Evolutionary conservation across 92 coral and sea anemone genomes (phyloP).

Genomic region (Isaurus tuberculatus): DNA sequence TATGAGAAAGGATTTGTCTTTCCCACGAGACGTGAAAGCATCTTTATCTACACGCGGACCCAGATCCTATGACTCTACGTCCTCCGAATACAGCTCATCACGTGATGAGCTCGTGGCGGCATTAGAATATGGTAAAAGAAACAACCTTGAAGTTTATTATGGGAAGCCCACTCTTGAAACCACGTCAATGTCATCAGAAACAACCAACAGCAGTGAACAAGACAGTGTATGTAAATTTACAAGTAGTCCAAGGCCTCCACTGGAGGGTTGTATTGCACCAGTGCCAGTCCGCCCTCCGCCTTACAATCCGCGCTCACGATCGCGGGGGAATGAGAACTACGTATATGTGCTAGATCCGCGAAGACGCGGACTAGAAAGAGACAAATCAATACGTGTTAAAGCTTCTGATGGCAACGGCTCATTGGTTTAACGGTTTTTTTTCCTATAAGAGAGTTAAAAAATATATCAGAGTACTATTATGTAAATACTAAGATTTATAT

Average conservation of each 20-base stretch:
- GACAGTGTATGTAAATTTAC: constrained; percentile 98
- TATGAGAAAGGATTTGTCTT: constrained; percentile 75
- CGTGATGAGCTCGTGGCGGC: constrained; percentile 98
- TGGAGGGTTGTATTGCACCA: constrained; percentile 83
- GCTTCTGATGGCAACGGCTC: constrained; percentile 66
- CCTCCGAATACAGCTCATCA: constrained; percentile 99
- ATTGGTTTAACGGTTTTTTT: constrained; percentile 45
- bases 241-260: constrained; percentile 84
- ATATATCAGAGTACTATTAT: background rate
- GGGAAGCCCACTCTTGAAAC: constrained; percentile 99
- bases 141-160: constrained; percentile 92
- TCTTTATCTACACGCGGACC: constrained; percentile 79
- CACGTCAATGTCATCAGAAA: constrained; percentile 90
- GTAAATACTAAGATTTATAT: background rate
- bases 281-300: constrained; percentile 79
- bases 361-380: constrained; percentile 54
- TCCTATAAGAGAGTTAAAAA: background rate
- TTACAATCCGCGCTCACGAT: constrained; percentile 76
- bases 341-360: constrained; percentile 79
- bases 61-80: constrained; percentile 96
- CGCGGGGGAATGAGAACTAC: constrained; percentile 84
- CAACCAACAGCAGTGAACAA: constrained; percentile 96
- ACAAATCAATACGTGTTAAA: constrained; percentile 50
- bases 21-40: constrained; percentile 74
- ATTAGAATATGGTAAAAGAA: constrained; percentile 93